A percentile compares a stretch with the other conserved stretches of the same genome.
Conservation (phyloP, 2,797 vertebrate genomes). For the Rhodeus uyekii region DNA sequence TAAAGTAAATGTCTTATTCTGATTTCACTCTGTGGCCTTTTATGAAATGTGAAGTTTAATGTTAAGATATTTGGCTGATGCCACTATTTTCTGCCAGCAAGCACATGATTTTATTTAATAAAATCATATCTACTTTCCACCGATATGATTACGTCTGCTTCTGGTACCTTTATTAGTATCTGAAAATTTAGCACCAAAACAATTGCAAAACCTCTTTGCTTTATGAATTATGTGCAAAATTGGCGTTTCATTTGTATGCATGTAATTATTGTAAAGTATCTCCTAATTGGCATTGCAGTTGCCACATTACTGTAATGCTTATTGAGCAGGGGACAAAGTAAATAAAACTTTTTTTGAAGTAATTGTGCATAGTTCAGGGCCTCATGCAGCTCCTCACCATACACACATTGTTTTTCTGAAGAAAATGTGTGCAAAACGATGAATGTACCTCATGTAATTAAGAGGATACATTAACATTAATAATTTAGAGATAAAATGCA, state of each 20-base stretch:
- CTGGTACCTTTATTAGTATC: neutral
- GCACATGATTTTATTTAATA: constrained; percentile 15
- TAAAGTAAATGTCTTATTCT: constrained; percentile 16
- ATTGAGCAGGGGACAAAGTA: neutral
- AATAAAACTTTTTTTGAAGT: neutral
- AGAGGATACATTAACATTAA: too few relatives aligned
- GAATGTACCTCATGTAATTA: too few relatives aligned
- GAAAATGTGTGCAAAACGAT: too few relatives aligned
- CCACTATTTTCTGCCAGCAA: constrained; percentile 36
- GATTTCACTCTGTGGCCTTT: constrained; percentile 24
- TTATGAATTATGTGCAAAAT: neutral
- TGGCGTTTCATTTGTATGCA: neutral
- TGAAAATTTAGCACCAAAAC: neutral
- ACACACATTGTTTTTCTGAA: neutral
- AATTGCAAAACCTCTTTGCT: neutral
- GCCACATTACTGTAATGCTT: neutral
- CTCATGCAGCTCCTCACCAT: neutral
- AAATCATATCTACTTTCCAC: constrained; percentile 2
- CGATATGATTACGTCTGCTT: neutral
- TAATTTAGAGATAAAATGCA: too few relatives aligned
- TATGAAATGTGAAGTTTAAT: constrained; percentile 16
- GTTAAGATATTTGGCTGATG: constrained; percentile 32
- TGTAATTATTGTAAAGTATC: constrained; percentile 7
- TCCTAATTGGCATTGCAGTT: neutral
- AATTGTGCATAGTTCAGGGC: neutral